These are phyloP conservation scores for Stomatorhinus ivindoensis DNA, from an alignment of 2,113 vertebrate species.

Conservation along the genomic window DNA sequence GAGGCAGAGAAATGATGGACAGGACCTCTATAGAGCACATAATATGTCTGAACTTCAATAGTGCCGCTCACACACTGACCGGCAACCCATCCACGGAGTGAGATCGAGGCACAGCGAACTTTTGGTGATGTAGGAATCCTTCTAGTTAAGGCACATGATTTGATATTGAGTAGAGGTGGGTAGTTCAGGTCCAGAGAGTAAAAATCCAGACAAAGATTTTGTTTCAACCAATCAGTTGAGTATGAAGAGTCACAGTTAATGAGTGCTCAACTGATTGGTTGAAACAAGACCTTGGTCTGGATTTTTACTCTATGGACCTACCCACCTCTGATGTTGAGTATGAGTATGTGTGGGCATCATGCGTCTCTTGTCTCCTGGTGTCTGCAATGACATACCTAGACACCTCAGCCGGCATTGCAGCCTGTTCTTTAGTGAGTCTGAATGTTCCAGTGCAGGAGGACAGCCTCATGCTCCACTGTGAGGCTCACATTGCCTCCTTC, in stretches of 20 bases:
- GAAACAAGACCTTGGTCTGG: neutral
- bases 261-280: neutral
- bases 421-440: neutral
- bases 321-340: neutral
- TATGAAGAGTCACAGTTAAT: neutral
- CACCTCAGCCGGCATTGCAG: neutral
- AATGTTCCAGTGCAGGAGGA: neutral
- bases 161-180: neutral
- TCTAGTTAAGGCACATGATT: neutral
- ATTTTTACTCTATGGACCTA: neutral
- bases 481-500: neutral
- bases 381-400: neutral
- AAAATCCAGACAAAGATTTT: neutral
- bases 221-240: neutral
- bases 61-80: neutral
- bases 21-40: neutral
- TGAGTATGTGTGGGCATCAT: neutral
- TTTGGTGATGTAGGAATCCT: neutral
- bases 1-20: neutral
- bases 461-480: neutral
- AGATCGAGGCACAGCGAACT: neutral
- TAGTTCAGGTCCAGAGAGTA: neutral
- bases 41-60: neutral
- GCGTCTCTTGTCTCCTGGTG: neutral
- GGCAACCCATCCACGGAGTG: neutral